Percentiles rank a stretch among this genome's conserved stretches.
phyloP scores from a whole-genome alignment of 1,140 invertebrate species.

The Diorhabda carinulata region DNA sequence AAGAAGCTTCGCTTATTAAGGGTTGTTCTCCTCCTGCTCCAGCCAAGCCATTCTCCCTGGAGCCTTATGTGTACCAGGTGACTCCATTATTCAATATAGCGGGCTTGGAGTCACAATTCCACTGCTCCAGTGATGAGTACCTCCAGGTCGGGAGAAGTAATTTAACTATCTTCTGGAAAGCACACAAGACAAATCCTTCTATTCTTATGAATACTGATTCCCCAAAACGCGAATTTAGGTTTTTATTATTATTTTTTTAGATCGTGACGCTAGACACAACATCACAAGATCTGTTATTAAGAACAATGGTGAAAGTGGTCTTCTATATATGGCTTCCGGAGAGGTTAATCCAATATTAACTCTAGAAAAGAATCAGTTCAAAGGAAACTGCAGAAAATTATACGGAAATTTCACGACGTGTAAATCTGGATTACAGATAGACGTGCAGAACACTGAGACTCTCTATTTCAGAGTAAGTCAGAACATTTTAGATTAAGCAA shows the following conservation, averaged over 20 bases:
- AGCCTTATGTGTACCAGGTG: too few species aligned
- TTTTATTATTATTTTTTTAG: slow-evolving; percentile 53
- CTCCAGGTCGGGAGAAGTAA: too few species aligned
- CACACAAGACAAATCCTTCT: too few species aligned
- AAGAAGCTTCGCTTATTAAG: too few species aligned
- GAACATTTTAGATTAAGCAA: slow-evolving; percentile 77
- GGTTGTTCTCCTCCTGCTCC: too few species aligned
- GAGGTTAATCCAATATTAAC: slow-evolving; percentile 93
- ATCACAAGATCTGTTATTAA: slow-evolving; percentile 80
- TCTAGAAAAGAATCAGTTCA: slow-evolving; percentile 82
- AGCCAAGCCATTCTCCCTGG: too few species aligned
- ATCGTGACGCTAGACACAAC: slow-evolving; percentile 87
- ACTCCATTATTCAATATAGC: too few species aligned
- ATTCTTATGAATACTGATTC: too few species aligned
- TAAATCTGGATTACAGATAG: slow-evolving; percentile 74
- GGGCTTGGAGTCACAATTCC: too few species aligned
- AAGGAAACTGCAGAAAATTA: slow-evolving; percentile 81
- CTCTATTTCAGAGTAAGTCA: slow-evolving; percentile 75
- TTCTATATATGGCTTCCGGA: slow-evolving; percentile 85
- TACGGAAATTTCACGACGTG: slow-evolving; percentile 96
- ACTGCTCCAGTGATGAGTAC: too few species aligned
- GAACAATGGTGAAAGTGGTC: slow-evolving; percentile 83
- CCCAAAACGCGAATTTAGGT: too few species aligned
- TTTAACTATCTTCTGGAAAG: too few species aligned
- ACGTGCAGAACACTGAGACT: slow-evolving; percentile 91